Evolutionary conservation across 2,888 invertebrate genomes (phyloP), one percentile per base, ranked within the genome.

Genomic region (Alentia gelatinosa): DNA sequence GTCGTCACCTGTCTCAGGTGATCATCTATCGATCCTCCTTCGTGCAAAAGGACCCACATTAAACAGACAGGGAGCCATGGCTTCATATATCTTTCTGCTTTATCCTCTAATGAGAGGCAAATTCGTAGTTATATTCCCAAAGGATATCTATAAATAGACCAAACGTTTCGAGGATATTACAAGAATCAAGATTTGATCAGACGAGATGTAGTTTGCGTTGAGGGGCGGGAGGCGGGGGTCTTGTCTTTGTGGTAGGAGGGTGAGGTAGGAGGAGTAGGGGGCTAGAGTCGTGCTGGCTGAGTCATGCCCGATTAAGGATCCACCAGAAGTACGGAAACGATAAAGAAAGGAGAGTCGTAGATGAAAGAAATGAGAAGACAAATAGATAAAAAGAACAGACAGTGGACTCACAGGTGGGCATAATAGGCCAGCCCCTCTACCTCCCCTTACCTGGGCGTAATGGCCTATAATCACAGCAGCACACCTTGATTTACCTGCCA

Each of bases 401-500:
- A 26, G n/a, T 12, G 30, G 68, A 30, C 26, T 30, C 68, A 68
- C 68, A 68, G 68, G 68, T 68, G 68, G 68, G 30, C 68, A 68
- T 30, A 68, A 30, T 30, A 26, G 68, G 33, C n/a, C 68, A 68
- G 30, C 68, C 68, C 68, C 68, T 68, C 68, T 12, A 26, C 68
- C 26, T 19, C 30, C 68, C 68, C 68, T 68, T 68, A 68, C 68
- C 68, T 68, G 68, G n/a, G 30, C 30, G 68, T 68, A 68, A 68
- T 68, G 68, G 33, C 26, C 68, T 68, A 30, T 68, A 68, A 68
- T 68, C 68, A 68, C 68, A 68, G 68, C 26, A 26, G 68, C 68
- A 68, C 68, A 68, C 68, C 68, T 68, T 68, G 68, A 68, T 68
- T 68, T 68, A 68, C 68, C 68, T 68, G 68, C 68, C 68, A 68